Base-by-base conservation (phyloP, 1,140 invertebrate species). In the Euwallacea fornicatus region DNA sequence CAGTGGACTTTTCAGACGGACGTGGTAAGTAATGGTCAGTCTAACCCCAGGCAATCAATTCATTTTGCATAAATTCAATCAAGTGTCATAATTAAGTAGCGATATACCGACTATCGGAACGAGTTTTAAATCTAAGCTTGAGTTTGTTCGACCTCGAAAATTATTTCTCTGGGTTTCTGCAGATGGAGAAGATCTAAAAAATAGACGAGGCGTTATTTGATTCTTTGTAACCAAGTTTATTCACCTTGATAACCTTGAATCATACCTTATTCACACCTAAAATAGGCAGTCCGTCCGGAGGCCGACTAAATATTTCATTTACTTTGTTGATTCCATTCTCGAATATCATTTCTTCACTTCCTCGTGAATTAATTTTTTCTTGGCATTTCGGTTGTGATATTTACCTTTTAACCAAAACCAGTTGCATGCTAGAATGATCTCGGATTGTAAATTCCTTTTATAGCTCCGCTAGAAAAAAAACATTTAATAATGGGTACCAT, bases 1-100 rank as follows among this genome's bases (percentile, higher is more conserved):
- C 87, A 90, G 76, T 95, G 92, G 76, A 90, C 89, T 47, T 87
- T 89, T 7, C 87, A 92, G 16, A 91, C 91, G 66, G 95, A 97
- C 85, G 90, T 95, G 83, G 91, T 95, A 84, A 87, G 88, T 78
- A 61, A 42, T 6, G 13, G 2, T 50, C 46, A 33, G 21, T 33
- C 21, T 33, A 33, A 4, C 1, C 21, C 21, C 21, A 33, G 4
- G 4, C 21, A 33, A 33, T 33, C 21, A 33, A 33, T 33, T 4
- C 21, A 4, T 33, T 33, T 33, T 33, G 21, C 21, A 33, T 33
- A 33, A 33, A 33, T 33, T 33, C 21, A 33, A 33, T 33, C 21
- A 33, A 33, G 21, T 33, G 21, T 33, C 21, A 33, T 33, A 33
- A 33, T 33, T 33, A 33, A 33, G 21, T 33, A 33, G 4, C 21